These are phyloP conservation scores for Chiloscyllium punctatum DNA, from an alignment of 2,797 vertebrate genomes.

Conservation along the genomic window DNA sequence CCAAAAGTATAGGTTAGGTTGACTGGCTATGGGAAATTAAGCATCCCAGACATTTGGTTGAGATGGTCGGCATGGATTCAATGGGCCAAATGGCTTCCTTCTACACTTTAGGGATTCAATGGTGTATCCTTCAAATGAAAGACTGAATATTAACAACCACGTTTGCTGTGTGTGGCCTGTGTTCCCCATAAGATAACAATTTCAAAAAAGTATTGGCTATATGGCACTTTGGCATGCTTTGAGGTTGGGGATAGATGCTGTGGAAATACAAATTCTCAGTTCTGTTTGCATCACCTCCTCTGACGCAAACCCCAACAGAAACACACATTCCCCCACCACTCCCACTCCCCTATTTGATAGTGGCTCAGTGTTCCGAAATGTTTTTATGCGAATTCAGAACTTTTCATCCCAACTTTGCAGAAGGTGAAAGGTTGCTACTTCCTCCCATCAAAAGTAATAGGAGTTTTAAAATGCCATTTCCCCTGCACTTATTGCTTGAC, in stretches of 20 bases:
- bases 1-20: too few relatives aligned
- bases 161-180: neutral
- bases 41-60: too few relatives aligned
- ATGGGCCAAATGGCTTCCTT: too few relatives aligned
- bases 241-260: neutral
- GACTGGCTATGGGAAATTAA: too few relatives aligned
- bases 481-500: neutral
- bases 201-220: neutral
- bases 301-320: neutral
- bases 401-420: neutral
- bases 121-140: neutral
- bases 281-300: neutral
- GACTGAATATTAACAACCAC: neutral
- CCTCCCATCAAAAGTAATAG: conserved; percentile 23
- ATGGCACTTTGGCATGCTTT: neutral
- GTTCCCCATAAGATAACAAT: neutral
- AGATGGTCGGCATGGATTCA: too few relatives aligned
- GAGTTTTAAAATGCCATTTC: conserved; percentile 8
- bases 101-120: neutral
- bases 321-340: neutral
- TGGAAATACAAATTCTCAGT: neutral
- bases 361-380: neutral
- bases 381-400: neutral
- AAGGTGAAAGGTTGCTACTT: conserved; percentile 28
- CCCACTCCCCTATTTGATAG: neutral